Conservation (phyloP, 2,113 vertebrate genomes). For the Damaliscus lunatus region DNA sequence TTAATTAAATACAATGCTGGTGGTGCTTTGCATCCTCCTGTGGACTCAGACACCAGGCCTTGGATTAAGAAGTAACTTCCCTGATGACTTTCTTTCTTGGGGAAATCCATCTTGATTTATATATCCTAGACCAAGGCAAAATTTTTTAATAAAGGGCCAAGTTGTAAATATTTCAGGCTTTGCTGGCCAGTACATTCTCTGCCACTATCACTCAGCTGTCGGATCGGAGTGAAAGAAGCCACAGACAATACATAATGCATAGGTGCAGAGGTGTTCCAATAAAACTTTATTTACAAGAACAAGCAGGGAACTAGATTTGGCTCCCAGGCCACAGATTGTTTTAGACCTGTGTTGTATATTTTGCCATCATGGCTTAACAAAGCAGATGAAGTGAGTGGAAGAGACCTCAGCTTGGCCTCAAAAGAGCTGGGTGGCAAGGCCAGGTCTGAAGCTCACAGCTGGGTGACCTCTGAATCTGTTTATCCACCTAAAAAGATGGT, state of each 20-base stretch:
- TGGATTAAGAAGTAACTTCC: not conserved
- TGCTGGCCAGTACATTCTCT: not conserved
- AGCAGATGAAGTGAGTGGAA: not conserved
- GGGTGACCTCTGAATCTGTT: not conserved
- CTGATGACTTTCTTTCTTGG: not conserved
- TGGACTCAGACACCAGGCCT: not conserved
- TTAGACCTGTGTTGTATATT: not conserved
- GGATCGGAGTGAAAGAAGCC: not conserved
- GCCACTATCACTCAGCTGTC: not conserved
- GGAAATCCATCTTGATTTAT: not conserved
- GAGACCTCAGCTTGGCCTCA: not conserved
- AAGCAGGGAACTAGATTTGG: not conserved
- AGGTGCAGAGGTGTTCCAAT: not conserved
- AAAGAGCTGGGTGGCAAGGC: not conserved
- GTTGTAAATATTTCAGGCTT: not conserved
- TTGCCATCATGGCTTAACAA: not conserved
- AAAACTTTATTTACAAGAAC: constrained; percentile 31
- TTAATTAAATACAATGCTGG: not conserved
- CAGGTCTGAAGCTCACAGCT: not conserved
- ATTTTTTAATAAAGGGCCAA: not conserved
- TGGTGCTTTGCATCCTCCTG: not conserved
- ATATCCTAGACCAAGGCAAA: not conserved
- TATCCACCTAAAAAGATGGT: not conserved
- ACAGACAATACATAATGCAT: not conserved
- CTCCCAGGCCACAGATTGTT: not conserved